Evolutionary conservation across 2,888 invertebrate species (phyloP).

Genomic region (Apamea monoglypha): DNA sequence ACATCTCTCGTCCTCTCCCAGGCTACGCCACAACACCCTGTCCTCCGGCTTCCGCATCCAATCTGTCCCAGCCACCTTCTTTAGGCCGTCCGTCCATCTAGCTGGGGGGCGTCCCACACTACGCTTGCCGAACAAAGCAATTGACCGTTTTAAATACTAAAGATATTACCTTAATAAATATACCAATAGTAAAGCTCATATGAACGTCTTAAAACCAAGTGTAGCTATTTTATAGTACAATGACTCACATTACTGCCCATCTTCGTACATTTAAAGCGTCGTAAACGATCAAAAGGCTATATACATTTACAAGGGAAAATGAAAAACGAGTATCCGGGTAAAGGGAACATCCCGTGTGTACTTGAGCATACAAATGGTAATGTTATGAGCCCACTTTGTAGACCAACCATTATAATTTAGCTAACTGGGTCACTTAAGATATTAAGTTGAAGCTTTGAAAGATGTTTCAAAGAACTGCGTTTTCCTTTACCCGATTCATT

Average conservation of each 20-base stretch:
- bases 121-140: too few species aligned
- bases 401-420: slow-evolving; percentile 33
- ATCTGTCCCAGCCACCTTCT: too few species aligned
- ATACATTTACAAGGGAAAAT: slow-evolving; percentile 23
- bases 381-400: slow-evolving; percentile 37
- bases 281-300: slow-evolving; percentile 45
- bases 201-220: slow-evolving; percentile 26
- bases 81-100: too few species aligned
- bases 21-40: too few species aligned
- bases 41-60: too few species aligned
- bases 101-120: too few species aligned
- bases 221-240: slow-evolving; percentile 35
- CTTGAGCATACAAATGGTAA: slow-evolving; percentile 42
- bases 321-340: slow-evolving; percentile 45
- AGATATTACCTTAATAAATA: slow-evolving; percentile 16
- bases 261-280: slow-evolving; percentile 32
- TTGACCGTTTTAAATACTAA: background rate
- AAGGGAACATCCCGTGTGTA: slow-evolving; percentile 47
- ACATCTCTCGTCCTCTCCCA: too few species aligned
- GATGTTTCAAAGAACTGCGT: slow-evolving; percentile 29
- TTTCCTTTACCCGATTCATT: slow-evolving; percentile 2
- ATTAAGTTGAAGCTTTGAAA: slow-evolving; percentile 32
- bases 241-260: slow-evolving; percentile 40
- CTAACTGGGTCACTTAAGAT: slow-evolving; percentile 16
- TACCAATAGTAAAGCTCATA: background rate